Base-by-base conservation (phyloP, 2,113 vertebrate genomes). In the Siphamia tubifer region DNA sequence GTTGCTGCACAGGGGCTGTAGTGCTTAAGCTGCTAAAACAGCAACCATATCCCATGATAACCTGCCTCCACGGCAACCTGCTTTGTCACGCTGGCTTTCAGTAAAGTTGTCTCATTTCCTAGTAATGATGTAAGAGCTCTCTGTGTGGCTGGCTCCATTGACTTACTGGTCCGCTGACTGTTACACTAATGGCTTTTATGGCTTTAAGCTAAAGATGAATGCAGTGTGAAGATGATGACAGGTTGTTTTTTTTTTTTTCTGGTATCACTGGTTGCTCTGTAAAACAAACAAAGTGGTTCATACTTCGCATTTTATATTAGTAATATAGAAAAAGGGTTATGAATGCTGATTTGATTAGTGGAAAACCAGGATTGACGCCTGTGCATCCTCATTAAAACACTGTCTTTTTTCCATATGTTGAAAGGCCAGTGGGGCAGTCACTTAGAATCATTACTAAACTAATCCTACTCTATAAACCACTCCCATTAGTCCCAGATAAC, bases 31-130 rank as follows among this genome's bases (percentile, higher is more conserved):
- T 27, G 23, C 44, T 28, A 25, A 24, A 70, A 30, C 11, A 48
- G 53, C 56, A 53, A 56, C 31, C 3, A n/a, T 67, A 73, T 83
- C 77, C 68, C 60, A 58, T 61, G 67, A 81, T 71, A 52, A 80
- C 67, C 69, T 19, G 68, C 57, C 17, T n/a, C 77, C 40, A 27
- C 20, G 63, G 71, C 21, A 80, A 82, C 75, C 45, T 48, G 87
- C 69, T 64, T 70, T 24, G 77, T 83, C 77, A 72, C 10, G 15
- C 8, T 40, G 32, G 57, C 60, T 35, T 48, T 74, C 43, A 38
- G 44, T 15, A 19, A 49, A 53, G 23, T 38, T 69, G 70, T 76
- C 69, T 2, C 6, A 19, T 81, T 81, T 83, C 83, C 66, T 62
- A 61, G 28, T 54, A 38, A 58, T 49, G 58, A 61, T 51, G 72